Conservation (phyloP, 1,140 invertebrate genomes). For the Acromyrmex heyeri region DNA sequence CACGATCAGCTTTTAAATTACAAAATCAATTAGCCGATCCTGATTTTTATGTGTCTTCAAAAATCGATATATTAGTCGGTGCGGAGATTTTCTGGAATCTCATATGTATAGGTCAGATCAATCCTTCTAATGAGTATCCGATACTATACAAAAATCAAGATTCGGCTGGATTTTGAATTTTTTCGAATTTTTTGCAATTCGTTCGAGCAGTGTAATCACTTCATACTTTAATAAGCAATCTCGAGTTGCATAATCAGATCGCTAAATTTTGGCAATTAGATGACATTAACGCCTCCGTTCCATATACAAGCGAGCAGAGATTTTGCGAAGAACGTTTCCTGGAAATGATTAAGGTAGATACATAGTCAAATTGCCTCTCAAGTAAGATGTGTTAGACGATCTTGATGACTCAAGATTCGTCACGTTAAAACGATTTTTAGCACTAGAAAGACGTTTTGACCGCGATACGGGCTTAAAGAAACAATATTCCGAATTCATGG, state of each 20-base stretch:
- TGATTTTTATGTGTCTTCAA: conserved; percentile 59
- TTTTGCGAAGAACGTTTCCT: neutral
- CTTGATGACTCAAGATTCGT: neutral
- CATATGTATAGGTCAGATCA: neutral
- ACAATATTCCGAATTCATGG: neutral
- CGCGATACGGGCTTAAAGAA: neutral
- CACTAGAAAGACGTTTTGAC: neutral
- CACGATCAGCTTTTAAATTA: neutral
- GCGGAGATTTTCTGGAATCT: neutral
- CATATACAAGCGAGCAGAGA: neutral
- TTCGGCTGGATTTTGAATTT: neutral
- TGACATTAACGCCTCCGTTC: neutral
- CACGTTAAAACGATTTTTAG: neutral
- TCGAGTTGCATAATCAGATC: neutral
- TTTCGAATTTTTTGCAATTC: neutral
- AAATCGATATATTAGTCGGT: conserved; percentile 67
- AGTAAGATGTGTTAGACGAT: neutral
- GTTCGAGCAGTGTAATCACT: neutral
- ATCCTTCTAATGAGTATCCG: neutral
- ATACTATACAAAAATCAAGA: neutral
- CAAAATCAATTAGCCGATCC: conserved; percentile 67
- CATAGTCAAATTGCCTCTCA: neutral
- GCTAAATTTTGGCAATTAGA: neutral
- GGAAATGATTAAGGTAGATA: neutral
- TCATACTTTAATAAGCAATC: neutral